Evolutionary conservation across 2,113 vertebrate genomes (phyloP).

Genomic region (Pluvialis apricaria): DNA sequence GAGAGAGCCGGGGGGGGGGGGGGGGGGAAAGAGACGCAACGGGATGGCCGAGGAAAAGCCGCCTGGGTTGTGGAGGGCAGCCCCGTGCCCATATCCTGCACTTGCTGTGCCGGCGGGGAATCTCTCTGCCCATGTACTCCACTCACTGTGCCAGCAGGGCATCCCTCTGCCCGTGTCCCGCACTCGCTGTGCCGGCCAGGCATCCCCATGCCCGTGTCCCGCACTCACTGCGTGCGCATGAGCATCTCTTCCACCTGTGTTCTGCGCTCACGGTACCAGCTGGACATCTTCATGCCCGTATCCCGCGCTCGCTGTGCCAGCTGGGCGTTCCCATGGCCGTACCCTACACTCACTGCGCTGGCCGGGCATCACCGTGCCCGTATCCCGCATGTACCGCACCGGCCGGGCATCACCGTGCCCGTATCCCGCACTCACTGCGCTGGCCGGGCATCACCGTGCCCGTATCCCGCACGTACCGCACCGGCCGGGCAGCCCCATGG

Average conservation of each 20-base stretch:
- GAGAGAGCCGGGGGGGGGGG: neutral
- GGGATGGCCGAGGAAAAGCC: neutral
- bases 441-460: too few relatives aligned
- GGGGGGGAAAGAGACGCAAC: neutral
- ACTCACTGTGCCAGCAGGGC: neutral
- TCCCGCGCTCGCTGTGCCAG: neutral
- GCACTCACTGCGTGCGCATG: too few relatives aligned
- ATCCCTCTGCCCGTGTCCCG: too few relatives aligned
- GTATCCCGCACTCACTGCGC: too few relatives aligned
- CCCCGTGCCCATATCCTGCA: neutral
- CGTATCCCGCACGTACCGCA: too few relatives aligned
- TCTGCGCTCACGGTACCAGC: neutral
- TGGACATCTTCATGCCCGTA: neutral
- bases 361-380: too few relatives aligned
- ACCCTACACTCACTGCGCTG: too few relatives aligned
- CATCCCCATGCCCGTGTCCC: neutral
- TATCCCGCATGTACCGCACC: too few relatives aligned
- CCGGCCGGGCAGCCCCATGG: too few relatives aligned
- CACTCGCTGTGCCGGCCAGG: too few relatives aligned
- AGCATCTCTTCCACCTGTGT: neutral
- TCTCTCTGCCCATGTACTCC: neutral
- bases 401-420: neutral
- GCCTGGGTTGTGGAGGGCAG: neutral
- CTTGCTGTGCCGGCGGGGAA: neutral
- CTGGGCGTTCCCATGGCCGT: too few relatives aligned